phyloP scores from a whole-genome alignment of 2,888 invertebrate genomes.

The Perdita meconis region DNA sequence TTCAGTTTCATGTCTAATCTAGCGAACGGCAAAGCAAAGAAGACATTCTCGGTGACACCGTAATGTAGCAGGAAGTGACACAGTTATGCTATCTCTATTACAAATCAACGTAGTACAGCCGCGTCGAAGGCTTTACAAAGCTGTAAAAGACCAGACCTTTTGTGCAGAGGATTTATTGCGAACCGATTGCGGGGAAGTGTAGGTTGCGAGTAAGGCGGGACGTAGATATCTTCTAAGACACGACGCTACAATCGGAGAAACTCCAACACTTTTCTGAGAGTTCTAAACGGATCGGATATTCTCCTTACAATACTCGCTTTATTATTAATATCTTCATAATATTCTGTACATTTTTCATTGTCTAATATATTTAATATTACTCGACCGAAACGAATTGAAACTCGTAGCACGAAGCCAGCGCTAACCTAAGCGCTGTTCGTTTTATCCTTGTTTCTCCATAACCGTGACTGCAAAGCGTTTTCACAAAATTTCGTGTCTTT shows the following conservation, averaged over 20 bases:
- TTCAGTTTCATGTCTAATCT: neutral
- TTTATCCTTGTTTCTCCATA: conserved; percentile 14
- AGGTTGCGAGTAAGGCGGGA: neutral
- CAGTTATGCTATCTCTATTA: neutral
- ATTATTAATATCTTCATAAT: no score
- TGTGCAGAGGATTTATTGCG: neutral
- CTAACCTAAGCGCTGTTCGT: neutral
- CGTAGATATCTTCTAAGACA: neutral
- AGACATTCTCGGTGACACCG: neutral
- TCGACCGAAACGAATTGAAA: no score
- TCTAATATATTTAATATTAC: no score
- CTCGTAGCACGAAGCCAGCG: neutral
- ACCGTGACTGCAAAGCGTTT: neutral
- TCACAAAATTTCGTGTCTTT: conserved; percentile 44
- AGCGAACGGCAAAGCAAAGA: neutral
- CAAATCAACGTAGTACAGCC: neutral
- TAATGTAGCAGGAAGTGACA: neutral
- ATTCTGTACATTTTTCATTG: no score
- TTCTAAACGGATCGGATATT: no score
- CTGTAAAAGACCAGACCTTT: neutral
- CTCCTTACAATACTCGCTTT: no score
- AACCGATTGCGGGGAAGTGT: neutral
- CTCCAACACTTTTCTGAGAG: no score
- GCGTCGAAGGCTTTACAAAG: neutral
- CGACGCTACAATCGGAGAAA: no score